These are phyloP conservation scores for Archilochus colubris DNA, from an alignment of 2,113 vertebrate species.

Conservation along the genomic window DNA sequence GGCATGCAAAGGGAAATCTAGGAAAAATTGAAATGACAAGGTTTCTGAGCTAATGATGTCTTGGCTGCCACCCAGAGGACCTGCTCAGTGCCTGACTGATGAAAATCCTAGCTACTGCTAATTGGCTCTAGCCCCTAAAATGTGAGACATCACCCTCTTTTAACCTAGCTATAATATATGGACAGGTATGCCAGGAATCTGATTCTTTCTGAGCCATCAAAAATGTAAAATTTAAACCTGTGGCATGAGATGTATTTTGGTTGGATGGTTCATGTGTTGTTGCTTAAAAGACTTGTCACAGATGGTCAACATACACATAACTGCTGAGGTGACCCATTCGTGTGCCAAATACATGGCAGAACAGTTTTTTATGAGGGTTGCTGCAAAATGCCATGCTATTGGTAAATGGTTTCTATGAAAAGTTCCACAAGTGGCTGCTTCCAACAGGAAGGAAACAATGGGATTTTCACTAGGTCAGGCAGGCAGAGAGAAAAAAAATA, in stretches of 20 bases:
- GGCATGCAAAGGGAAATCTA: not conserved
- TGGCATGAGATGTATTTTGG: not conserved
- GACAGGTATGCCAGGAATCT: not conserved
- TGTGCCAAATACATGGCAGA: not conserved
- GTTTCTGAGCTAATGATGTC: not conserved
- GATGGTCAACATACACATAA: not conserved
- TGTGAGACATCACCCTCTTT: not conserved
- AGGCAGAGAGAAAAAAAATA: not conserved
- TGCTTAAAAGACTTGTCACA: not conserved
- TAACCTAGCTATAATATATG: not conserved
- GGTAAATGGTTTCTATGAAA: not conserved
- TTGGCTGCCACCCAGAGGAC: not conserved
- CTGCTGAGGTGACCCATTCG: not conserved
- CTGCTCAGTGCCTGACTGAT: not conserved
- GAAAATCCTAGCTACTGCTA: conserved; percentile 1
- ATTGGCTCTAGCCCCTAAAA: not conserved
- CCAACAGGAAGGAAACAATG: not conserved
- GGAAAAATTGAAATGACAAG: not conserved
- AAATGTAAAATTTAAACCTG: not conserved
- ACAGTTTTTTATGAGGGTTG: not conserved
- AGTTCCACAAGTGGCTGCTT: not conserved
- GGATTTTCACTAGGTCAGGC: not conserved
- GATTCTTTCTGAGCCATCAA: not conserved
- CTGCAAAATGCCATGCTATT: not conserved
- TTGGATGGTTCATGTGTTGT: rapidly evolving